phyloP scores from a whole-genome alignment of 2,888 invertebrate species.

The Hedychridium roseum region DNA sequence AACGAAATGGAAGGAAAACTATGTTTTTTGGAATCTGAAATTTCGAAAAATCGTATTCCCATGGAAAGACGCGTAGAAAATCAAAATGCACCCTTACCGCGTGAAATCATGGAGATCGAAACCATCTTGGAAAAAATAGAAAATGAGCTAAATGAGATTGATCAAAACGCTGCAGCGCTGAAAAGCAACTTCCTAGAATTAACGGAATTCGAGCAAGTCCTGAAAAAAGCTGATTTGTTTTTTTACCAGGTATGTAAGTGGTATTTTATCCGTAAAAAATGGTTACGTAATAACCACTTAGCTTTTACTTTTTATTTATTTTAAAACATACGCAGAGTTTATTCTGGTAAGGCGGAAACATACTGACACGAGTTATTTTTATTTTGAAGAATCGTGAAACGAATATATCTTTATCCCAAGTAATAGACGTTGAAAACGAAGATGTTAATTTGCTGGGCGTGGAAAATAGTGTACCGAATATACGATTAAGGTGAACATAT shows the following conservation, averaged over 20 bases:
- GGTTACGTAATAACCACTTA: no score
- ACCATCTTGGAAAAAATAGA: neutral
- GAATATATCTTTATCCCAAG: no score
- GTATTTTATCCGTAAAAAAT: no score
- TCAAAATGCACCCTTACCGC: neutral
- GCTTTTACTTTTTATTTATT: no score
- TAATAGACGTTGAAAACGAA: no score
- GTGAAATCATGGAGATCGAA: neutral
- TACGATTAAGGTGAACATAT: no score
- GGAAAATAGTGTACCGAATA: no score
- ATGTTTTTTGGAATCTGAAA: neutral
- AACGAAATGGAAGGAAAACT: neutral
- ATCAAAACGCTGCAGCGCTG: neutral
- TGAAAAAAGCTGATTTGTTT: neutral
- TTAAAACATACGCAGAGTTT: no score
- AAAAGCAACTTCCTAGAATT: neutral
- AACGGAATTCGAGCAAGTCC: neutral
- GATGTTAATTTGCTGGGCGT: no score
- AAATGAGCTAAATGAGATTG: neutral
- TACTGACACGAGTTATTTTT: no score
- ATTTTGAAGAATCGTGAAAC: no score
- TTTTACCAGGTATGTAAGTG: neutral
- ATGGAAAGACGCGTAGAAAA: neutral
- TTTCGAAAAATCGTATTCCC: neutral
- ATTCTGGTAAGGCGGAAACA: no score